Base-by-base conservation (phyloP, 2,888 invertebrate genomes). In the Lingula anatina region DNA sequence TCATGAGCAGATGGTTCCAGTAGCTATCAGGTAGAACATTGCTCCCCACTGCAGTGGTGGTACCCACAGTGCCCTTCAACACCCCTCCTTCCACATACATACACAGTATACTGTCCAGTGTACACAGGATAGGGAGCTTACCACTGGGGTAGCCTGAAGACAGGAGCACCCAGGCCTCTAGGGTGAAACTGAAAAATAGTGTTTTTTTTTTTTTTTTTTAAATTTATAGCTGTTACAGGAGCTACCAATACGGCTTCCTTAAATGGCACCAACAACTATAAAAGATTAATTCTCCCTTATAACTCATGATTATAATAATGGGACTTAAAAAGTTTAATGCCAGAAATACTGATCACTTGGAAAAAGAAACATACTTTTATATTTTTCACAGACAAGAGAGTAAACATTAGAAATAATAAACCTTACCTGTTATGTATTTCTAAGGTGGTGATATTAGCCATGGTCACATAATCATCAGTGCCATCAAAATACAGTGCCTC, bases 401-500 rank as follows among this genome's bases (percentile, higher is more conserved):
- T n/a, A n/a, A n/a, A n/a, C n/a, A n/a, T n/a, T n/a, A n/a, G 31
- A 31, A 37, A 26, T 44, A 20, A 44, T 27, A 23, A 25, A 24
- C n/a, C 37, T 1, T 52, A 61, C 64, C 64, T 62, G 35, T 57
- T 50, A 23, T 58, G 58, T 46, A 64, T 52, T 37, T 38, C 45
- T 2, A 49, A 28, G 21, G 39, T 25, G 31, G 50, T 45, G n/a
- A 70, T 45, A 9, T 55, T 50, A 5, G 51, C 44, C 5, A 66
- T 46, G 38, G 55, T 52, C n/a, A 64, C 62, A 46, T 60, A 64
- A 44, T 65, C 65, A 42, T 61, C 55, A 2, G 39, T 26, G 2
- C 68, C 68, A 48, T 69, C 62, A 15, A 70, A 54, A 15, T 51
- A 51, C 12, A 70, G 49, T 5, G 64, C 70, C 39, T 62, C 50